These are phyloP conservation scores for Lasaia peninsularis DNA, from an alignment of 1,140 invertebrate species.

Conservation along the genomic window DNA sequence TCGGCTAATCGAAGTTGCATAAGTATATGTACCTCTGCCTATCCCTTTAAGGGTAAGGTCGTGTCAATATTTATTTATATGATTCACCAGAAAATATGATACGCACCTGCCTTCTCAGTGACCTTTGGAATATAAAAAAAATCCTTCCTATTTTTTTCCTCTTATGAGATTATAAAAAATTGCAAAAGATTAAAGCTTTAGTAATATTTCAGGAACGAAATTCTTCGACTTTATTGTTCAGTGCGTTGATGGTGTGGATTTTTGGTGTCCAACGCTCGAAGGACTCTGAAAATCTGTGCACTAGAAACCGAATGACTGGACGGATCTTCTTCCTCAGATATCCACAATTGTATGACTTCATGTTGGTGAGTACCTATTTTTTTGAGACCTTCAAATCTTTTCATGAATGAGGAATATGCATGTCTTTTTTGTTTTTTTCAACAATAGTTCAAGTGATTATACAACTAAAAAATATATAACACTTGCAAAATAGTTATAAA, in stretches of 20 bases:
- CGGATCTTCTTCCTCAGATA: conserved; percentile 91
- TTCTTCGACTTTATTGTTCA: conserved; percentile 90
- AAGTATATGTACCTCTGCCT: no score
- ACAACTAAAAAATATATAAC: no score
- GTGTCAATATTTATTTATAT: no score
- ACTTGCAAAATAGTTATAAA: no score
- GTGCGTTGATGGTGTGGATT: conserved; percentile 89
- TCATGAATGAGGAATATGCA: no score
- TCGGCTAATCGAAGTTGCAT: no score
- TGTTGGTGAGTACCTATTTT: conserved; percentile 78
- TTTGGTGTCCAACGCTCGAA: conserved; percentile 92
- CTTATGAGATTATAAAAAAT: conserved; percentile 4
- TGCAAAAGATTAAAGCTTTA: background rate
- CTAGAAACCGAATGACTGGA: conserved; percentile 87
- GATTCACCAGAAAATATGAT: no score
- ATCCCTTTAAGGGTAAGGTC: no score
- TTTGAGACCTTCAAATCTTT: background rate
- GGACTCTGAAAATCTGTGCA: conserved; percentile 83
- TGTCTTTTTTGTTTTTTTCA: no score
- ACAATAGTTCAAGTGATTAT: no score
- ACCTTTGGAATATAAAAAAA: no score
- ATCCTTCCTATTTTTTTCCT: conserved; percentile 10
- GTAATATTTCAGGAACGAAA: conserved; percentile 84
- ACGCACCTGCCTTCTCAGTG: no score
- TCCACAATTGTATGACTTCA: conserved; percentile 87